These are phyloP conservation scores for Hippocampus guttulatus DNA, from an alignment of 2,113 vertebrate species.

Conservation along the genomic window DNA sequence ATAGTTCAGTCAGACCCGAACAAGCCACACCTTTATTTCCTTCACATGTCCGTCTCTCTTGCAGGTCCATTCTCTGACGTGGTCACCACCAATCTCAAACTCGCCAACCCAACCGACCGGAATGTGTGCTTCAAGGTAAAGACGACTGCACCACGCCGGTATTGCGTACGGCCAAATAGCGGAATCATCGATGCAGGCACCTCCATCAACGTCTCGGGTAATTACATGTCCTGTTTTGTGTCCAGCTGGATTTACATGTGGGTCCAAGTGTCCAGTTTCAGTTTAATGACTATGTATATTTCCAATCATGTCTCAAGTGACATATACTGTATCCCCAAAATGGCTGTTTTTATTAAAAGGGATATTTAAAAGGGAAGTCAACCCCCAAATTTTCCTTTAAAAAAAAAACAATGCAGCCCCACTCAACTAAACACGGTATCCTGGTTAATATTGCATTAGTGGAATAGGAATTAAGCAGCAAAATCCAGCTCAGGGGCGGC, in stretches of 20 bases:
- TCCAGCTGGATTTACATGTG: not conserved
- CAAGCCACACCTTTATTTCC: too few species aligned
- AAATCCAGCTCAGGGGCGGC: too few species aligned
- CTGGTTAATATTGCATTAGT: too few species aligned
- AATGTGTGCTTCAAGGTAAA: conserved; percentile 99
- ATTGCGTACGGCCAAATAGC: conserved; percentile 97
- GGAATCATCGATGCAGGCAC: conserved; percentile 94
- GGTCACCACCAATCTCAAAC: conserved; percentile 94
- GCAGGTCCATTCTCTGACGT: conserved; percentile 97
- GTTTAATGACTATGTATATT: not conserved
- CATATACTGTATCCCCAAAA: too few species aligned
- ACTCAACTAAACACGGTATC: too few species aligned
- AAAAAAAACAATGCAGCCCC: too few species aligned
- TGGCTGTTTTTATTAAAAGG: too few species aligned
- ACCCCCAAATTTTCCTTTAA: too few species aligned
- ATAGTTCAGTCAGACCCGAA: too few species aligned
- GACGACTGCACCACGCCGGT: conserved; percentile 96
- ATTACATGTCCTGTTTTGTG: conserved; percentile 1
- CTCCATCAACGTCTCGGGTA: conserved; percentile 97
- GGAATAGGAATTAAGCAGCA: too few species aligned
- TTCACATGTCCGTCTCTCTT: conserved; percentile 2
- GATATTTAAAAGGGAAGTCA: too few species aligned
- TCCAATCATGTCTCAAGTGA: too few species aligned
- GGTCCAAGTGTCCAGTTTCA: not conserved
- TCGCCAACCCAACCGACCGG: conserved; percentile 92